A percentile compares a stretch with the other conserved stretches of the same genome.
phyloP scores from a whole-genome alignment of 1,140 invertebrate species.

The Mya arenaria region DNA sequence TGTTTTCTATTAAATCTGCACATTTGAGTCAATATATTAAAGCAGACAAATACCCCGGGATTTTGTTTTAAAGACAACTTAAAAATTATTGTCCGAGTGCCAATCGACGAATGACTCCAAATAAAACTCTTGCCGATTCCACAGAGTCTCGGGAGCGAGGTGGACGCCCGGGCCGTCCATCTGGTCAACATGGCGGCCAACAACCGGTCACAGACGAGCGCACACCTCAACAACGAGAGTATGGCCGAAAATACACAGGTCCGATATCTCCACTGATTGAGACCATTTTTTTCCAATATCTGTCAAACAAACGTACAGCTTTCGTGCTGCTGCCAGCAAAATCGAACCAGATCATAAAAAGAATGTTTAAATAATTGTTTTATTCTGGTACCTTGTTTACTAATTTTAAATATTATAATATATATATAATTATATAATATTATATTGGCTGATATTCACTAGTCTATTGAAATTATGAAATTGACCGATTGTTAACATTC shows the following conservation, averaged over 20 bases:
- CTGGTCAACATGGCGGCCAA: conserved; percentile 59
- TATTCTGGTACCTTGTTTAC: not conserved
- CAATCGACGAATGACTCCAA: no score
- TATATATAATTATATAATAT: not conserved
- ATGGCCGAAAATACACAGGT: conserved; percentile 70
- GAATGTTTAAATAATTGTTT: not conserved
- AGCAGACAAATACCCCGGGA: no score
- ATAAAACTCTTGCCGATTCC: conserved; percentile 7
- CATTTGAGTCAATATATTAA: no score
- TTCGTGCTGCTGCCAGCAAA: no score
- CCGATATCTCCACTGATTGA: not conserved
- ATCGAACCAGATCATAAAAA: no score
- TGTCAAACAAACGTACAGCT: no score
- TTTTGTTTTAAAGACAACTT: no score
- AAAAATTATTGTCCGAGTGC: no score
- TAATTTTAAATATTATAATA: not conserved
- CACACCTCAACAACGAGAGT: conserved; percentile 61
- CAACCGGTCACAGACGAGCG: conserved; percentile 23
- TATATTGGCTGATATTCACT: not conserved
- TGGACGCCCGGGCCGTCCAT: conserved; percentile 67
- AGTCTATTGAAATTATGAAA: no score
- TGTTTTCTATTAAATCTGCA: no score
- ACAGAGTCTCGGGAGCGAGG: conserved; percentile 64
- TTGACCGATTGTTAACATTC: no score
- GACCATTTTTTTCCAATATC: not conserved